Evolutionary conservation across 1,140 invertebrate genomes (phyloP), one percentile per base, ranked within the genome.

Genomic region (Drosophila parvula): DNA sequence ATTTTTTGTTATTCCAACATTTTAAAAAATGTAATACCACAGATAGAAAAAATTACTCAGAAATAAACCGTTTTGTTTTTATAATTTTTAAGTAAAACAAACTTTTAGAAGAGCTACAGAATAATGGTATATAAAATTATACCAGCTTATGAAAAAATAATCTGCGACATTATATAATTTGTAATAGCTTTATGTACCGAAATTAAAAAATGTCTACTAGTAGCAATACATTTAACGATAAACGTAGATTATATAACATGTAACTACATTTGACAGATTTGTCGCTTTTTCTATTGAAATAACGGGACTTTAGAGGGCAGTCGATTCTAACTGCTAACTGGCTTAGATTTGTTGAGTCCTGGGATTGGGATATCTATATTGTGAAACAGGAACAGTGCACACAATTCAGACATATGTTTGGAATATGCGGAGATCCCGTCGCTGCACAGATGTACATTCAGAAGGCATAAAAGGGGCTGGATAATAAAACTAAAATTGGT

Each of bases 381-480:
- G 71, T 55, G 12, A 8, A 55, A 38, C 12, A 14, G 51, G 74
- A 74, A 58, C 62, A 80, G 63, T 86, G 81, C 58, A 73, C 88
- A 84, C 88, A 90, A 90, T 90, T 79, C 80, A 56, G 80, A 90
- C 88, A 90, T 90, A 90, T 90, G 88, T 77, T 90, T 70, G 50
- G 60, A 40, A 89, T 55, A 55, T 88, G 80, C 64, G 59, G 50
- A 73, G 38, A 55, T 28, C 16, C 44, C 44, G 12, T n/a, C 34
- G 40, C 56, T 78, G 45, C 55, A 36, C 43, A 34, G 62, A 27
- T 62, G 65, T 73, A 51, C 48, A 60, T 28, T 30, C 41, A 78
- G 34, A 55, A 55, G 34, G 51, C 51, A 38, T 8, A 55, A 55
- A 55, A 38, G 51, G 77, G 60, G 78, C 48, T 60, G 73, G 18